Evolutionary conservation across 2,797 vertebrate species (phyloP).

Genomic region (Rhinophrynus dorsalis): DNA sequence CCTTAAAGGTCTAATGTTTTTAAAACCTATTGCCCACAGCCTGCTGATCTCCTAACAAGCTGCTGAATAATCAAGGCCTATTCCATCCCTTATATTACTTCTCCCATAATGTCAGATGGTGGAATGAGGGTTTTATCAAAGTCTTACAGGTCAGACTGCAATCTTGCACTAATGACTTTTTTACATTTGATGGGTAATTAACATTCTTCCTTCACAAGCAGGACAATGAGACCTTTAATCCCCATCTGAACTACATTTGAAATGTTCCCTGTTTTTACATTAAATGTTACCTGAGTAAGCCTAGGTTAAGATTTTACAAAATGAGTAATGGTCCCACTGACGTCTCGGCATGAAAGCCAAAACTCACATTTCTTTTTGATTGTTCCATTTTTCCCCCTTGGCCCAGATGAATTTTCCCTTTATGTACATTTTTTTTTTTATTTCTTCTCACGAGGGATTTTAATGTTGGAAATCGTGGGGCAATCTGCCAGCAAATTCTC

Average conservation of each 20-base stretch:
- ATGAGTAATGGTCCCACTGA: neutral
- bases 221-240: neutral
- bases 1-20: too few species aligned
- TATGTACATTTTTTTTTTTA: neutral
- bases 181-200: neutral
- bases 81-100: neutral
- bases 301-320: neutral
- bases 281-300: neutral
- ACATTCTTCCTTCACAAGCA: neutral
- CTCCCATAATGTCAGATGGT: neutral
- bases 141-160: too few species aligned
- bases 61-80: too few species aligned
- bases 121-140: neutral
- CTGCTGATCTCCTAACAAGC: too few species aligned
- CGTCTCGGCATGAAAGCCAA: neutral
- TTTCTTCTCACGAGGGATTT: neutral
- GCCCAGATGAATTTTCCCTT: neutral
- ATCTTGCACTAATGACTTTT: neutral
- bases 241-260: neutral
- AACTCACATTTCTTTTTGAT: slow-evolving; percentile 27
- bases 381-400: neutral
- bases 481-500: neutral
- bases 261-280: neutral
- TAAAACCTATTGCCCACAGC: too few species aligned
- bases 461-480: neutral